Evolutionary conservation across 2,113 vertebrate species (phyloP), one percentile per base, ranked within the genome.

Genomic region (Centrocercus urophasianus): DNA sequence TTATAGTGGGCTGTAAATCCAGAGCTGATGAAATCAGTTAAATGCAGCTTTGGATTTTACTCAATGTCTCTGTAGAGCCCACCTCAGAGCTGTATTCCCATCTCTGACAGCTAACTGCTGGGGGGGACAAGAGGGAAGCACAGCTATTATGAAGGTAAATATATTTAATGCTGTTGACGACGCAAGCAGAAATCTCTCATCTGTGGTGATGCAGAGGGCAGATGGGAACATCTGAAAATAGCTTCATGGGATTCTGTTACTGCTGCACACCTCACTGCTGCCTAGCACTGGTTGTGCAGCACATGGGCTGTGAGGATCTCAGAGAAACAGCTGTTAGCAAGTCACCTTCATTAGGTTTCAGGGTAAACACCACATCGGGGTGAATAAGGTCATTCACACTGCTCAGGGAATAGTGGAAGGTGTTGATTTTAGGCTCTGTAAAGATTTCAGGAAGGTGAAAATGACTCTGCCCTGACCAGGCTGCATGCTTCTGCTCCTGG

Each of bases 391-490:
- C 3, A 30, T 10, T 85, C 54, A 30, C 40, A 57, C 1, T 0
- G 8, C 72, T 71, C 64, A 5, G 42, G 40, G 64, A 73, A 8
- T 0, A 12, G 40, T 1, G 50, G 42, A 30, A 66, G 45, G 59
- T 34, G 70, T 56, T 1, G 32, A 56, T 86, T 42, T 10, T 19
- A 32, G 75, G 60, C 36, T 88, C 48, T 73, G 38, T 52, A 74
- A 63, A 3, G 18, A 48, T 80, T 93, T 36, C 76, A 64, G 92
- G 24, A 79, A 80, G 78, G 93, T 94, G 93, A 85, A 83, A 91
- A 93, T 95, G 60, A 93, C 27, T 30, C 1, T 20, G 7, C 30
- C 69, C 36, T 0, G 0, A 4, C 24, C 71, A 69, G 57, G 64
- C 84, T 24, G 84, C 18, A 78, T 57, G 81, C 47, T 86, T 94